Percentiles rank a stretch among this genome's conserved stretches.
phyloP scores from a whole-genome alignment of 1,140 invertebrate genomes.

The Hycleus cichorii region DNA sequence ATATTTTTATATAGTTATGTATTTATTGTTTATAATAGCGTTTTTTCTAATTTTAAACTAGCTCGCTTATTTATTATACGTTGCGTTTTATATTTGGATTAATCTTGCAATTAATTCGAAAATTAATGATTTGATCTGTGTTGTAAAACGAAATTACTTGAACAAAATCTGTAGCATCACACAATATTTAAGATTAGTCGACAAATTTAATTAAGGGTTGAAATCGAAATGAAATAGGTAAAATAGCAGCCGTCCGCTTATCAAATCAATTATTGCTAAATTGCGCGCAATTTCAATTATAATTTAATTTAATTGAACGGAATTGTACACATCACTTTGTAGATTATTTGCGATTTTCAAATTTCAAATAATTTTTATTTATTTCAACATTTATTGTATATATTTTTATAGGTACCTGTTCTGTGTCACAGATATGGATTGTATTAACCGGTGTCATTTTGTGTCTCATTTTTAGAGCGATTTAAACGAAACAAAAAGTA shows the following conservation, averaged over 20 bases:
- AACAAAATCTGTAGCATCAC: conserved; percentile 12
- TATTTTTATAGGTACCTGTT: conserved; percentile 39
- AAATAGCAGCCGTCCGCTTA: conserved; percentile 17
- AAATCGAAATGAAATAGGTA: conserved; percentile 10
- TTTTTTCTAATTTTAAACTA: conserved; percentile 15
- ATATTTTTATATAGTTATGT: conserved; percentile 37
- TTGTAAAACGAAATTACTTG: conserved; percentile 4
- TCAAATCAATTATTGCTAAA: not conserved
- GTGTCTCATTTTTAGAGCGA: conserved; percentile 14
- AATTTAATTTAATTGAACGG: too few relatives aligned
- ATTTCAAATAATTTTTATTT: not conserved
- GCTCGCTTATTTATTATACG: conserved; percentile 7
- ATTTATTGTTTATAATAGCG: conserved; percentile 36
- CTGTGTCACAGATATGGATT: conserved; percentile 31
- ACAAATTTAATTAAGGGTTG: too few relatives aligned
- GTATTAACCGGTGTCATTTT: conserved; percentile 31
- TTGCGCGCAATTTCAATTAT: conserved; percentile 3
- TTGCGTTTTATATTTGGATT: too few relatives aligned
- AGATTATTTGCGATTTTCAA: not conserved
- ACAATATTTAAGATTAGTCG: conserved; percentile 11
- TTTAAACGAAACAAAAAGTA: not conserved
- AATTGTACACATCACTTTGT: not conserved
- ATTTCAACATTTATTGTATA: not conserved
- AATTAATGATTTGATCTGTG: not conserved
- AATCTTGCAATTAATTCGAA: not conserved